These are phyloP conservation scores for Crocuta crocuta DNA, from an alignment of 2,113 vertebrate genomes.

Conservation along the genomic window DNA sequence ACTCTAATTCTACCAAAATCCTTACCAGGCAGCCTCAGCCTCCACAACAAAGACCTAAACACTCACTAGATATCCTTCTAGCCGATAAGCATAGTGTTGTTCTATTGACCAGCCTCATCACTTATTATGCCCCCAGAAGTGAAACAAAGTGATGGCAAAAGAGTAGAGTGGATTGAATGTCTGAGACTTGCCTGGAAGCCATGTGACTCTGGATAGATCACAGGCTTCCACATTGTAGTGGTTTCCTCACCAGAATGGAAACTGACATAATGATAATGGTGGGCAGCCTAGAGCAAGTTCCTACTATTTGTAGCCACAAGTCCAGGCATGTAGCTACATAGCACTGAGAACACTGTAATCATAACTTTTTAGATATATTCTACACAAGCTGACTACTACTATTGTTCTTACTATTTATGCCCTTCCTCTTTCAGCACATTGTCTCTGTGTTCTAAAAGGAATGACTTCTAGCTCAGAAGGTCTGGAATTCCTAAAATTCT, in stretches of 20 bases:
- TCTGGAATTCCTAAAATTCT: slow-evolving; percentile 11
- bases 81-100: accelerated
- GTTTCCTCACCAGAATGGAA: neutral
- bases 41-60: neutral
- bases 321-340: too few species aligned
- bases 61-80: neutral
- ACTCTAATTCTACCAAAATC: neutral
- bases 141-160: neutral
- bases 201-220: neutral
- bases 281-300: neutral
- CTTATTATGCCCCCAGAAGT: neutral
- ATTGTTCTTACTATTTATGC: neutral
- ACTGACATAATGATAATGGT: too few species aligned
- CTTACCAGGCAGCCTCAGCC: neutral
- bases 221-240: neutral
- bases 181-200: neutral
- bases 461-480: neutral
- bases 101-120: neutral
- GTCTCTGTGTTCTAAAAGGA: neutral
- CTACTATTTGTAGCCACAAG: accelerated
- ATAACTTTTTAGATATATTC: neutral
- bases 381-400: neutral
- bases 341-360: neutral
- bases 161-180: neutral
- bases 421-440: neutral